Percentiles rank a stretch among this genome's conserved stretches.
Conservation (phyloP, 2,888 invertebrate genomes). For the Lithophane semibrunnea region DNA sequence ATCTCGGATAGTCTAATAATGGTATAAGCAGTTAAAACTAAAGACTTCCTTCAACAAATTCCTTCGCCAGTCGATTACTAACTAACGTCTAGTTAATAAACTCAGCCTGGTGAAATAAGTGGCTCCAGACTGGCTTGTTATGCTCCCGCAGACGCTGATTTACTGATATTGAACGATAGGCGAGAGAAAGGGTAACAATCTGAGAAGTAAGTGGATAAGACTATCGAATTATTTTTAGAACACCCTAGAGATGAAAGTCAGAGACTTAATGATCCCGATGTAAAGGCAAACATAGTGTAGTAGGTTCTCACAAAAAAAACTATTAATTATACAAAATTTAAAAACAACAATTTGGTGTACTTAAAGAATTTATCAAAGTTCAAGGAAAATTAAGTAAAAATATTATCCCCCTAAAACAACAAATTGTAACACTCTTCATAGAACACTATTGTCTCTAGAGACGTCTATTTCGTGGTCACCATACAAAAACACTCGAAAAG, state of each 20-base stretch:
- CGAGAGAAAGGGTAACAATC: slow-evolving; percentile 29
- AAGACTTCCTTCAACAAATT: slow-evolving; percentile 35
- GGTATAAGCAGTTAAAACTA: slow-evolving; percentile 14
- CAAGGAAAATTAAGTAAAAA: not conserved
- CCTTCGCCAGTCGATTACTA: slow-evolving; percentile 25
- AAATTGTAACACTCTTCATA: not conserved
- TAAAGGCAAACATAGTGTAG: not conserved
- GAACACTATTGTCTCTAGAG: not conserved
- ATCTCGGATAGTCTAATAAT: not conserved
- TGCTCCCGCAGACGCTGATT: slow-evolving; percentile 26
- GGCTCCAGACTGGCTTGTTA: slow-evolving; percentile 16
- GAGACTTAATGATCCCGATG: not conserved
- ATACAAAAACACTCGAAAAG: slow-evolving; percentile 36
- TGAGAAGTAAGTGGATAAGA: not conserved
- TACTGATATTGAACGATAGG: slow-evolving; percentile 30
- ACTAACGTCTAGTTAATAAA: slow-evolving; percentile 32
- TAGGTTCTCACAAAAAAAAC: not conserved
- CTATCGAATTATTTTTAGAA: not conserved
- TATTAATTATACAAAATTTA: not conserved
- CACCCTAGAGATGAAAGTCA: too few species aligned
- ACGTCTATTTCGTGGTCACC: slow-evolving; percentile 31
- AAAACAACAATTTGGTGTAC: not conserved
- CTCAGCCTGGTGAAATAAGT: slow-evolving; percentile 25
- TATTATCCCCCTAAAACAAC: not conserved
- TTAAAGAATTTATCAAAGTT: not conserved